A percentile compares a stretch with the other conserved stretches of the same genome.
Evolutionary conservation across 2,888 invertebrate species (phyloP).

Genomic region (Leucozona laternaria): DNA sequence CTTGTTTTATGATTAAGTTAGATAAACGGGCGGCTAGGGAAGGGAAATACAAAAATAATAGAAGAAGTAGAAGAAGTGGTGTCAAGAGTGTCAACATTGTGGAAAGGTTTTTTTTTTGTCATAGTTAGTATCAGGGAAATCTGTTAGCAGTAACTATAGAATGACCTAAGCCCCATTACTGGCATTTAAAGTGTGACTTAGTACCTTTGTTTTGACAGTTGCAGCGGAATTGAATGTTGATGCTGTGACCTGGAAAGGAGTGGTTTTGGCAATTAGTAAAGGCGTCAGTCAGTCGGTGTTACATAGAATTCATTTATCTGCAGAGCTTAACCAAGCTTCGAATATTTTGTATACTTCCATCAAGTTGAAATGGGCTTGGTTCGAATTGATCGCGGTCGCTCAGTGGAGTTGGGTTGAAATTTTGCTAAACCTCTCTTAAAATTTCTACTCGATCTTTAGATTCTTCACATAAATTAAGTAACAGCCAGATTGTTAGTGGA

Average conservation of each 20-base stretch:
- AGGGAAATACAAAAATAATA: neutral
- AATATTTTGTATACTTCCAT: no score
- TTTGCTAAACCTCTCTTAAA: no score
- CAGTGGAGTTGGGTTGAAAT: no score
- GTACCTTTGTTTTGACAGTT: neutral
- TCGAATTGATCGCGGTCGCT: no score
- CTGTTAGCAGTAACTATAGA: neutral
- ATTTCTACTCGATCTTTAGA: no score
- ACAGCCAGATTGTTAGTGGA: no score
- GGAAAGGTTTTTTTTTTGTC: constrained; percentile 26
- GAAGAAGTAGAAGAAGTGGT: neutral
- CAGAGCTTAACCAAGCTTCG: no score
- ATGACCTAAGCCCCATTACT: neutral
- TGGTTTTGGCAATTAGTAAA: neutral
- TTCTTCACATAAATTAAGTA: no score
- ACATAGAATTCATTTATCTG: no score
- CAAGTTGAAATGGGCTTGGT: no score
- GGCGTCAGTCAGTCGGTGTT: no score
- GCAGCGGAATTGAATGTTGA: neutral
- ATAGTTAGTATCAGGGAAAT: neutral
- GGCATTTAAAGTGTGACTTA: neutral
- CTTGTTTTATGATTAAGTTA: constrained; percentile 38
- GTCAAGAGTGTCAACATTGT: constrained; percentile 59
- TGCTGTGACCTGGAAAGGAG: neutral
- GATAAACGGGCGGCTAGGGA: no score